Base-by-base conservation (phyloP, 2,888 invertebrate genomes). In the Watsonalla binaria region DNA sequence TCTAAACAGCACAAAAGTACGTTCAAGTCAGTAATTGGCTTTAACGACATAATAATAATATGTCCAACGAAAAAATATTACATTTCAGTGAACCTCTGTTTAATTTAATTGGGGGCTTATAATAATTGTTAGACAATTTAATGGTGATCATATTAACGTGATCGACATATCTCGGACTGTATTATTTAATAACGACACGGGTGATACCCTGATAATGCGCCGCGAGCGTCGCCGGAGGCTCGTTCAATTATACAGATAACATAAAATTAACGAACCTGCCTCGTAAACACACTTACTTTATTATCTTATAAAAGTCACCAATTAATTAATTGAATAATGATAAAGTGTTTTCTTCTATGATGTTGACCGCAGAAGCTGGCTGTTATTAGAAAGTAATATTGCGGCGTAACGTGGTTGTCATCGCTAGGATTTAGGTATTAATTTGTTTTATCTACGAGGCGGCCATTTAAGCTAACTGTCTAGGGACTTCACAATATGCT, bases 301-400 rank as follows among this genome's bases (percentile, higher is more conserved):
- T 77, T 84, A 87, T 86, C 89, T 24, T 82, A 88, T 90, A 87
- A 90, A 90, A 79, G 88, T 84, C 87, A 84, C 76, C 83, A 80
- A 86, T 87, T 88, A 90, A 90, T 90, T 89, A 90, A 90, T 90
- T 87, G 86, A 79, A 77, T 80, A 84, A 87, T 89, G 89, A 90
- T 86, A 82, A 82, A 87, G 74, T 82, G 75, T 65, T 70, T 73
- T 80, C 76, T 76, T 78, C 63, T 80, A 67, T 70, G 76, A 75
- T 69, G 75, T 66, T 59, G 73, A 68, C 71, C 66, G 68, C 65
- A 63, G 59, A 57, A 55, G 62, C 66, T 67, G 57, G 57, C 57
- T 60, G 54, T 74, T 71, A 79, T 78, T 72, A 69, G 66, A 72
- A 69, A 70, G 68, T 74, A 72, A 75, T 76, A 77, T 70, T 68